Conservation (phyloP, 35 echinoderm and acorn worm species). For the Apostichopus japonicus region DNA sequence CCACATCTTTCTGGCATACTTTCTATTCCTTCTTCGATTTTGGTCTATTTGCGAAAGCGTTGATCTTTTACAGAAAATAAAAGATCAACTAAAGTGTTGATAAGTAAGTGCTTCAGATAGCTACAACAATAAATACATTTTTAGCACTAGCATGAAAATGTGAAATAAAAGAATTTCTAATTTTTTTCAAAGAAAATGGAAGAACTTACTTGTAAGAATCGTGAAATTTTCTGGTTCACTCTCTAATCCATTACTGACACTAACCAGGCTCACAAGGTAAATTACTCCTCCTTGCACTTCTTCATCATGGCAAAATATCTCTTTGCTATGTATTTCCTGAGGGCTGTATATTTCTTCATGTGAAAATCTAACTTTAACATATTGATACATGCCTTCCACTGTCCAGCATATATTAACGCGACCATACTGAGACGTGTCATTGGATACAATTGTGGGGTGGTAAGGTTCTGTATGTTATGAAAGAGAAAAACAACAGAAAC, state of each 20-base stretch:
- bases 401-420: constrained; percentile 3
- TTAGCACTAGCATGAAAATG: no score
- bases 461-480: not conserved
- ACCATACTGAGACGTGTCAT: not conserved
- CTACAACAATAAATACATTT: no score
- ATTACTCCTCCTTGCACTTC: not conserved
- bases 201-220: not conserved
- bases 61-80: no score
- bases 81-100: no score
- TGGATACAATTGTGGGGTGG: not conserved
- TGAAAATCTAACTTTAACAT: not conserved
- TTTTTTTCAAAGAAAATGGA: no score
- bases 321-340: not conserved
- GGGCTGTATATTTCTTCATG: not conserved
- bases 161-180: no score
- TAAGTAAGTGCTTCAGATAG: no score
- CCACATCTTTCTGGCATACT: no score
- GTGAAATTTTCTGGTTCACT: not conserved
- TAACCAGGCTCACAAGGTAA: not conserved
- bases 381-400: not conserved
- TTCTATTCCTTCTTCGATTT: no score
- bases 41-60: no score
- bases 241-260: not conserved
- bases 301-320: not conserved
- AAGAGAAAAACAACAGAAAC: not conserved